A percentile compares a stretch with the other conserved stretches of the same genome.
Conservation (phyloP, 2,888 invertebrate species). For the Tenthredo livida region DNA sequence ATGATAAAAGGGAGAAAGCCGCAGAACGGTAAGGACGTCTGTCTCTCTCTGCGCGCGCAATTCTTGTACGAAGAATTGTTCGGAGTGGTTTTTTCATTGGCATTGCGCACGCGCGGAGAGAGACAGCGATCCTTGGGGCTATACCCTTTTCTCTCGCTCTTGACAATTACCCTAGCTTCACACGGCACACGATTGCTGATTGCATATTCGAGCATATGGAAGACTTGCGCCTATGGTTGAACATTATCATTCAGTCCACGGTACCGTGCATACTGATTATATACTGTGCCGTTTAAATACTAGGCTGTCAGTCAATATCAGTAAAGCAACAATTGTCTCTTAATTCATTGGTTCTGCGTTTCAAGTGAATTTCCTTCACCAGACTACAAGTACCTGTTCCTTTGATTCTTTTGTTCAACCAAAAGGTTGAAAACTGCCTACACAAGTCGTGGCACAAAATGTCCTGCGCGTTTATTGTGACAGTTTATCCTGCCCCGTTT, state of each 20-base stretch:
- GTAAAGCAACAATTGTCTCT: neutral
- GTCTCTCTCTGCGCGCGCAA: conserved; percentile 18
- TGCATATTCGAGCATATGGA: neutral
- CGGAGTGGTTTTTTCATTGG: neutral
- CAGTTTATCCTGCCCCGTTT: neutral
- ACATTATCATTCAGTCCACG: neutral
- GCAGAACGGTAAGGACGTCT: neutral
- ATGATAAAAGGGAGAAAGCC: neutral
- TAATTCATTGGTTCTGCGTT: neutral
- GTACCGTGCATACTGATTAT: conserved; percentile 27
- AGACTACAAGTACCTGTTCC: neutral
- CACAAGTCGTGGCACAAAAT: neutral
- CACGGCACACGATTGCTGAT: neutral
- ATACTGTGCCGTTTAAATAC: conserved; percentile 28
- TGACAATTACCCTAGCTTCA: neutral
- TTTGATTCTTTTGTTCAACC: neutral
- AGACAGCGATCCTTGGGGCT: neutral
- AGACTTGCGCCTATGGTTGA: neutral
- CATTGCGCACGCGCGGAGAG: conserved; percentile 2
- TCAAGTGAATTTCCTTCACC: neutral
- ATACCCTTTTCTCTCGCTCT: neutral
- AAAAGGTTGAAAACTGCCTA: neutral
- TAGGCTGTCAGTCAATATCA: conserved; percentile 2
- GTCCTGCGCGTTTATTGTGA: neutral
- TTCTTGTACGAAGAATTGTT: neutral